Evolutionary conservation across 1,140 invertebrate genomes (phyloP), one percentile per base, ranked within the genome.

Genomic region (Ylistrum balloti): DNA sequence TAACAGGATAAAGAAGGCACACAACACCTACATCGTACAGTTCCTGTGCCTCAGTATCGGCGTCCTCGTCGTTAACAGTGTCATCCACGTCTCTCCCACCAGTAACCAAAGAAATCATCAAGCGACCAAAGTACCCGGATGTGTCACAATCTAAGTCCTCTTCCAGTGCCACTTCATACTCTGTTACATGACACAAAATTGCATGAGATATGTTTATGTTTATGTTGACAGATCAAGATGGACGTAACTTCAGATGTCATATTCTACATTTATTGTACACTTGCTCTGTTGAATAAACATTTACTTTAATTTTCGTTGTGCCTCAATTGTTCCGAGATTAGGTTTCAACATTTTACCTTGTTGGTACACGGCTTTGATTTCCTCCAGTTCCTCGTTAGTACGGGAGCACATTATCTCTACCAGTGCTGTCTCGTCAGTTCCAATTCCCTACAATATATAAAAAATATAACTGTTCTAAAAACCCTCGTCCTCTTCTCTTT

Each of bases 361-460:
- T 87, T 93, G 90, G 88, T 97, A 97, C 28, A 88, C 93, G 87
- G 91, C 90, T 88, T 95, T 96, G 11, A 97, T 93, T 88, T 94
- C 95, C 9, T 92, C 90, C 86, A 97, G 95, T 93, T 97, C 96
- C 32, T 93, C 93, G 90, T 97, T 97, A 15, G 96, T 96, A 88
- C 96, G 93, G 11, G 96, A 95, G 22, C 95, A 95, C 92, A 97
- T 94, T 35, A 96, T 96, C 91, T 97, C 96, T 88, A 97, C 96
- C 17, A 97, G 90, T 11, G 90, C 92, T 33, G 93, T 91, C 90
- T 96, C 97, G 91, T 95, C 95, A 35, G 97, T 97, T 33, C 97
- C 97, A 38, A 96, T 89, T 41, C 96, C 96, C 93, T 96, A 89
- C 32, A 85, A 94, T 48, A 15, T 33, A 33, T 33, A 45, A 28